A percentile compares a stretch with the other conserved stretches of the same genome.
Conservation (phyloP, 2,113 vertebrate genomes). For the Sminthopsis crassicaudata region DNA sequence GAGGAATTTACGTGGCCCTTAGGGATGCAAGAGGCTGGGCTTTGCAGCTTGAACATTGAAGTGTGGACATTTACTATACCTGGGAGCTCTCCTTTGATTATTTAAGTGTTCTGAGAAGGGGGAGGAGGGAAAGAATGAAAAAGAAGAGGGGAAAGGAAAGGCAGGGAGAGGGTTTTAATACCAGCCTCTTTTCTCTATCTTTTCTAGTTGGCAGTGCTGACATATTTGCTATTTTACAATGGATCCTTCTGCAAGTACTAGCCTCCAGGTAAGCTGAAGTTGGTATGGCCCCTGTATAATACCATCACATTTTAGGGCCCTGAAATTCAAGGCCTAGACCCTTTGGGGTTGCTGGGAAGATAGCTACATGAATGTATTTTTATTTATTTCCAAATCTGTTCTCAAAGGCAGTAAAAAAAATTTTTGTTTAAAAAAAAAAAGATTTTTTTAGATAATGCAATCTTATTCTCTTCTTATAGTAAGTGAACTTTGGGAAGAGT, state of each 20-base stretch:
- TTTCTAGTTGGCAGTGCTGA: slow-evolving; percentile 77
- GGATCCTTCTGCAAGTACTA: slow-evolving; percentile 78
- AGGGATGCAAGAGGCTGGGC: fast-evolving
- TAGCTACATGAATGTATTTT: neutral
- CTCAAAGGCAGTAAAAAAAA: neutral
- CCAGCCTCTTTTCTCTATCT: neutral
- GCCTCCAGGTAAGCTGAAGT: slow-evolving; percentile 72
- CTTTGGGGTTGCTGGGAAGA: neutral
- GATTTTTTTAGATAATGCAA: slow-evolving; percentile 69
- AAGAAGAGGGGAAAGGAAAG: neutral
- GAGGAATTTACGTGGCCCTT: fast-evolving
- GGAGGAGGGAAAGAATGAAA: neutral
- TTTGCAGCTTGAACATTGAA: neutral
- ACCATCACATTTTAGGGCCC: neutral
- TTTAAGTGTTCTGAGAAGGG: neutral
- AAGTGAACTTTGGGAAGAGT: slow-evolving; percentile 60
- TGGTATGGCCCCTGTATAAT: neutral
- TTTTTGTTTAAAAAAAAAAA: neutral
- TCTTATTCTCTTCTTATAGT: slow-evolving; percentile 78
- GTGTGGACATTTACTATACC: neutral
- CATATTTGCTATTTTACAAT: slow-evolving; percentile 76
- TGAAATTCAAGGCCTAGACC: neutral
- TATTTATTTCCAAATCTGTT: neutral
- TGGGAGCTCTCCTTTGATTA: neutral
- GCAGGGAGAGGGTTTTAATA: neutral